Evolutionary conservation across 2,888 invertebrate genomes (phyloP).

Genomic region (Callinectes sapidus): DNA sequence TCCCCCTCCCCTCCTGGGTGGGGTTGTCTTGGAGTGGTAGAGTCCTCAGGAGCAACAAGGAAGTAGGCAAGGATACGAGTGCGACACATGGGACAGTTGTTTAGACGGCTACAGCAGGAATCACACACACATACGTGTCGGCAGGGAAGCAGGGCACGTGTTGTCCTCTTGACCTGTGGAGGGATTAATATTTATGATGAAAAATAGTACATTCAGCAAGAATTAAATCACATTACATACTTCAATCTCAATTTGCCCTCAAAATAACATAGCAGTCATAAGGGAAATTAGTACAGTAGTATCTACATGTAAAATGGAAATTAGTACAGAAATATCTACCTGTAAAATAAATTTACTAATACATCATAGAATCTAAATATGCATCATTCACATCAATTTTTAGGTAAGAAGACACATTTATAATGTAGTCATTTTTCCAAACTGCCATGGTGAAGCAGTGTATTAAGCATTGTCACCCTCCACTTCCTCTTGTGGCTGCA

Average conservation of each 20-base stretch:
- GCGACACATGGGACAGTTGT: slow-evolving; percentile 91
- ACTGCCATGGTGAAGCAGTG: no score
- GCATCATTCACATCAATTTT: no score
- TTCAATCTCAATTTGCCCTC: not conserved
- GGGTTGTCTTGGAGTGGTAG: not conserved
- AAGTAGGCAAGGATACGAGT: slow-evolving; percentile 79
- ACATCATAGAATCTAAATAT: no score
- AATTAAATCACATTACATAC: not conserved
- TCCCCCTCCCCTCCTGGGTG: not conserved
- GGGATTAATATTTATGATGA: not conserved
- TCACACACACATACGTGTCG: slow-evolving; percentile 90
- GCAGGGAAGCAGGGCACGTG: slow-evolving; percentile 88
- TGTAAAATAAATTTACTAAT: no score
- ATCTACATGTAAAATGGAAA: no score
- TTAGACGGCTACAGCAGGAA: slow-evolving; percentile 86
- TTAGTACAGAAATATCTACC: no score
- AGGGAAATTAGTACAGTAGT: no score
- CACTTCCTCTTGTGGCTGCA: not conserved
- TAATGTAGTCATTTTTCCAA: no score
- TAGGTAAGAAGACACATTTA: no score
- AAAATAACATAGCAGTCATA: no score
- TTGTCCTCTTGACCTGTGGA: slow-evolving; percentile 48
- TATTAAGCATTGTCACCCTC: not conserved
- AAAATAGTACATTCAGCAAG: not conserved
- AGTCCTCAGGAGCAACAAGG: slow-evolving; percentile 50